phyloP scores from a whole-genome alignment of 2,888 invertebrate species.

The Stegana nigrithorax region DNA sequence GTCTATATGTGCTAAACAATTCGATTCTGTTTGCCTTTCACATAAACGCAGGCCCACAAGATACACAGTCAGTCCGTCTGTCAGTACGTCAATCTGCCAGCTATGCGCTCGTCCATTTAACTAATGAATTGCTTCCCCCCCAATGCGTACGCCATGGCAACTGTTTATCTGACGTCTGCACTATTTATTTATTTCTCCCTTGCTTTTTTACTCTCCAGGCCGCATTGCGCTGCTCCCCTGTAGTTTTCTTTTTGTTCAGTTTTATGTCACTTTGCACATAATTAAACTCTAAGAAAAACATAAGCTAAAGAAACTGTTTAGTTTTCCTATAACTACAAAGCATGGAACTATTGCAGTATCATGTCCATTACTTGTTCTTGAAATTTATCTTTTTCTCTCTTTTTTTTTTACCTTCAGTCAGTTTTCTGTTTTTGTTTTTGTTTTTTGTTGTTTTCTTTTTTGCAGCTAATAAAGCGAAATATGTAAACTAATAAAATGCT shows the following conservation, averaged over 20 bases:
- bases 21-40: background rate
- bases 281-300: conserved; percentile 59
- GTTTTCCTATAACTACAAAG: background rate
- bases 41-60: no score
- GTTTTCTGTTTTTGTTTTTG: no score
- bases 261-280: conserved; percentile 47
- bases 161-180: background rate
- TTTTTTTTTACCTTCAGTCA: no score
- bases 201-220: background rate
- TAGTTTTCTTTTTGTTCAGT: conserved; percentile 7
- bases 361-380: no score
- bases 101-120: background rate
- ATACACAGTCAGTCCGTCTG: no score
- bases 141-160: background rate
- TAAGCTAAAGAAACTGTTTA: conserved; percentile 33
- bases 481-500: no score
- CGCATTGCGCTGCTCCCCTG: background rate
- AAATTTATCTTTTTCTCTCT: no score
- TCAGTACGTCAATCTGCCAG: background rate
- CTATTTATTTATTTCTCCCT: background rate
- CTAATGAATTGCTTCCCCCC: background rate
- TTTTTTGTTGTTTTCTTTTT: no score
- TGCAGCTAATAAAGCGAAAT: no score
- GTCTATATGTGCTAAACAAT: no score
- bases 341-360: no score